Percentiles rank a stretch among this genome's conserved stretches.
Conservation (phyloP, 2,113 vertebrate species). For the Dermatemys mawii region DNA sequence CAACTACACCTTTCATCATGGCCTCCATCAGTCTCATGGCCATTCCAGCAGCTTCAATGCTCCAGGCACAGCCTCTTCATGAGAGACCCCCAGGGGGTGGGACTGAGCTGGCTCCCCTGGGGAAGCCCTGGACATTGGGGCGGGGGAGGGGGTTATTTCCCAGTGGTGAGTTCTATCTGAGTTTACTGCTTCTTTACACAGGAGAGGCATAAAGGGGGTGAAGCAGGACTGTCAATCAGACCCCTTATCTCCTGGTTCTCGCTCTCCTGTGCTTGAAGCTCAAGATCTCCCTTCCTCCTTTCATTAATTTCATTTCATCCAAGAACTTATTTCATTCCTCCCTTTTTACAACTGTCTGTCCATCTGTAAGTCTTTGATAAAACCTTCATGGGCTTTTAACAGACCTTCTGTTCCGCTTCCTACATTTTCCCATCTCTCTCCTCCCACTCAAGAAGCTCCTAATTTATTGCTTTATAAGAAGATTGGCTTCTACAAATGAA, state of each 20-base stretch:
- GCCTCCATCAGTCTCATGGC: background rate
- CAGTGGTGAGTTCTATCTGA: background rate
- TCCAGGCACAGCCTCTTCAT: background rate
- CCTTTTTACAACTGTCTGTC: background rate
- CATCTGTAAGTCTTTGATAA: slow-evolving; percentile 13
- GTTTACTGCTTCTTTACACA: background rate
- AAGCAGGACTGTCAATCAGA: background rate
- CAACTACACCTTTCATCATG: background rate
- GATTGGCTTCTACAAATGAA: background rate
- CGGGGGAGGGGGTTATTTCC: too few species aligned
- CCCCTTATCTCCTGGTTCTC: background rate
- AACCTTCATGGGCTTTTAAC: background rate
- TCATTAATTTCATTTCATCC: rapidly evolving
- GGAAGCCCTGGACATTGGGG: background rate
- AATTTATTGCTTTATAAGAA: background rate
- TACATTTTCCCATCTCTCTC: background rate
- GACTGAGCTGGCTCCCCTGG: background rate
- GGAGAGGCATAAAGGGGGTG: background rate
- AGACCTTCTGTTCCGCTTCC: slow-evolving; percentile 26
- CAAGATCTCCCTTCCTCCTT: background rate
- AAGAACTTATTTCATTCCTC: background rate
- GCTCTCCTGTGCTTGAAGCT: background rate
- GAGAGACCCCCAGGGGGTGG: background rate
- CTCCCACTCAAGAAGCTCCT: background rate
- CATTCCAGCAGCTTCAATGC: background rate